phyloP scores from a whole-genome alignment of 2,797 vertebrate species.

The Hylomyscus alleni region DNA sequence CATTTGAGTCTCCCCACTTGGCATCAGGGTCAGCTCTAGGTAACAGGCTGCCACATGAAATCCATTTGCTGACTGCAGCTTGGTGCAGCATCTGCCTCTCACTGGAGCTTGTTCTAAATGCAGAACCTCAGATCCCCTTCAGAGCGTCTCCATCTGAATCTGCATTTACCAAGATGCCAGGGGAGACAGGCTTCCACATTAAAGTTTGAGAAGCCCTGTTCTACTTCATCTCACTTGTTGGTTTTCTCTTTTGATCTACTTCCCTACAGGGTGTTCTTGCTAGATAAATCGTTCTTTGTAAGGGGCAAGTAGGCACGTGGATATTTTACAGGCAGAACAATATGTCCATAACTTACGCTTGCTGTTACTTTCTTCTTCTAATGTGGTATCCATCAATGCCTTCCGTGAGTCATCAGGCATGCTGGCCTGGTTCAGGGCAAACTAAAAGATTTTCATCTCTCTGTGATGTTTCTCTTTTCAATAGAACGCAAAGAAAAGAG shows the following conservation, averaged over 20 bases:
- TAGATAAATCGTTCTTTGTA: conserved; percentile 75
- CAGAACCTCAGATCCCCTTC: conserved; percentile 30
- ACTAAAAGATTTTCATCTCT: conserved; percentile 82
- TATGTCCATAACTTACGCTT: conserved; percentile 77
- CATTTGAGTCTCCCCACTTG: conserved; percentile 59
- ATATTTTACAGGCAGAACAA: conserved; percentile 81
- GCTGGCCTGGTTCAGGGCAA: conserved; percentile 78
- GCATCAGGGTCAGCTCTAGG: conserved; percentile 53
- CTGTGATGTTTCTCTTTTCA: conserved; percentile 78
- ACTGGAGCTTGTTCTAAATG: conserved; percentile 35
- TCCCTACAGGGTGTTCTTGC: conserved; percentile 77
- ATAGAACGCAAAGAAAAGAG: conserved; percentile 65
- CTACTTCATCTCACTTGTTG: conserved; percentile 73
- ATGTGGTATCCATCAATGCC: conserved; percentile 76
- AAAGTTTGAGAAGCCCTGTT: conserved; percentile 65
- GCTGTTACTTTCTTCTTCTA: conserved; percentile 82
- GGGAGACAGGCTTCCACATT: conserved; percentile 56
- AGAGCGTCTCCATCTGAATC: conserved; percentile 9
- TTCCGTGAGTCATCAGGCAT: conserved; percentile 76
- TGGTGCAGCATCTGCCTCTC: background rate
- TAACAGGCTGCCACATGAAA: conserved; percentile 15
- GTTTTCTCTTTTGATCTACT: conserved; percentile 80
- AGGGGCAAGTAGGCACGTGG: conserved; percentile 79
- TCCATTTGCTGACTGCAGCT: background rate
- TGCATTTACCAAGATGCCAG: conserved; percentile 29